Evolutionary conservation across 2,888 invertebrate species (phyloP), one percentile per base, ranked within the genome.

Genomic region (Hoplodrina blanda): DNA sequence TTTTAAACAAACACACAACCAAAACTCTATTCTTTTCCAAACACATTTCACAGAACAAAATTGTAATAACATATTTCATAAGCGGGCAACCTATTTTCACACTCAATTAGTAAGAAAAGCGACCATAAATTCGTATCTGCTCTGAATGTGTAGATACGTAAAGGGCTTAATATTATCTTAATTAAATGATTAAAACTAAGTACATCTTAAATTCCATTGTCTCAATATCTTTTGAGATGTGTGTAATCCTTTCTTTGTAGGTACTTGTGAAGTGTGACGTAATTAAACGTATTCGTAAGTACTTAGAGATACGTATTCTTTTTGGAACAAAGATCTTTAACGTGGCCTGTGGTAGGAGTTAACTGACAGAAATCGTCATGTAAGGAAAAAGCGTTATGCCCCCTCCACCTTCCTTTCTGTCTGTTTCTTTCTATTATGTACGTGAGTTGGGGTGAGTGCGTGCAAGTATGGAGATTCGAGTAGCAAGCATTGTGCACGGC

Each of bases 151-250:
- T 46, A 46, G 46, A 46, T 46, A 52, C 44, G 69, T 52, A 8
- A 54, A 52, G 11, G 49, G 53, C 60, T 63, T 70, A 81, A 78
- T 62, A 66, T 68, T 54, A 62, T 62, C 72, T 75, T 82, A 70
- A 82, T 81, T 79, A 73, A 79, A 73, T 65, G 37, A 68, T 81
- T 69, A 59, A 68, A 79, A 73, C 63, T 60, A 56, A 75, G 75
- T 17, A 70, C 50, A 63, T 65, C 53, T 57, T 59, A 20, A 30
- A 30, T 59, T 37, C 55, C 25, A 55, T 67, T 76, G 63, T 78
- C 64, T 65, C 11, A n/a, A 54, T 55, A 57, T 33, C 6, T 33
- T 60, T 30, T 53, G 3, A 63, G 75, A 65, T 54, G 33, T 33
- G n/a, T 53, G 46, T 76, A 64, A 76, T 72, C 54, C 52, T 59